Base-by-base conservation (phyloP, 2,888 invertebrate species). In the Alviniconcha strummeri region DNA sequence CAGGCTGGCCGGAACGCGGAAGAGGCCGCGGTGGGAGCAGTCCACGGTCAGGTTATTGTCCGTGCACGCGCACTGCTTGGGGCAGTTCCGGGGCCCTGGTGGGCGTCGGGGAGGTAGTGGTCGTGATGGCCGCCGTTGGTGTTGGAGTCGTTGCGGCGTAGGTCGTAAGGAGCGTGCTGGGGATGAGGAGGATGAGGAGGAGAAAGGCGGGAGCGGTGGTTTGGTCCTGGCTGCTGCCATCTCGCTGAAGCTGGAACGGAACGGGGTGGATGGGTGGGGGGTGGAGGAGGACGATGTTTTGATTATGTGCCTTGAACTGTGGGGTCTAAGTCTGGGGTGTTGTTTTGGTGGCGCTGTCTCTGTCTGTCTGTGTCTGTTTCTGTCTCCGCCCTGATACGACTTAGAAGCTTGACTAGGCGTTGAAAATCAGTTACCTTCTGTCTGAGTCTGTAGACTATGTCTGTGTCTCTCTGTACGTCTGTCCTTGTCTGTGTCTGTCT, bases 21-120 rank as follows among this genome's bases (percentile, higher is more conserved):
- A 15, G 71, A 87, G 72, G 17, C 69, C 71, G 9, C 77, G 60
- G 56, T 79, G 76, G 54, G 84, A 80, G 79, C 88, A 88, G 84
- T 86, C 74, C 56, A 87, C 84, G 8, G 57, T 67, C 11, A 80
- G 72, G 52, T 84, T 84, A 36, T 76, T 54, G 17, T 84, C 72
- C 15, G 57, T 76, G 76, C 88, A 88, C 55, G 71, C 81, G 76
- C 88, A 88, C 52, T 11, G 60, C 1, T 13, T 11, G 5, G 88
- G 88, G 67, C 88, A 88, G 67, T 64, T 64, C 74, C 17, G 56
- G 36, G 36, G 36, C 36, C 36, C 8, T 75, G 71, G 8, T 11
- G 77, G 76, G 56, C 11, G 57, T 57, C 77, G 15, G 19, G 55
- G 78, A 19, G 67, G 9, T 77, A 7, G 36, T 52, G 64, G 76